Evolutionary conservation across 2,113 vertebrate genomes (phyloP).

Genomic region (Turnix velox): DNA sequence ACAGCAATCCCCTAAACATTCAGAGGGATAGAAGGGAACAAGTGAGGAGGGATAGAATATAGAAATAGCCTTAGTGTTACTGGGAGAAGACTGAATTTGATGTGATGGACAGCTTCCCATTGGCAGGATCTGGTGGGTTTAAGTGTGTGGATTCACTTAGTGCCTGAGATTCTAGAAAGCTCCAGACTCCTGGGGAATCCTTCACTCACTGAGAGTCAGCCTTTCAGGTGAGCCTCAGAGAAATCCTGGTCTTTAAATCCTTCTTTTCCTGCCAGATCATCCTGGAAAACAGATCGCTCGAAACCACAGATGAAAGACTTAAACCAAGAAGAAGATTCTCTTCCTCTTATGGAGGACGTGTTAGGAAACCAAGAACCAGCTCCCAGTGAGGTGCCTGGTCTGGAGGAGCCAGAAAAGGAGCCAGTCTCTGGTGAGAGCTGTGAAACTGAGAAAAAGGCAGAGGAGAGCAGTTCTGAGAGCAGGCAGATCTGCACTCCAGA

Average conservation of each 20-base stretch:
- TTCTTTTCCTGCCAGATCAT: conserved; percentile 72
- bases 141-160: background rate
- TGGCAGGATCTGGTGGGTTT: background rate
- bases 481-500: conserved; percentile 72
- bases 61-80: background rate
- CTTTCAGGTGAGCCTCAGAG: background rate
- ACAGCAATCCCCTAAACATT: background rate
- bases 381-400: conserved; percentile 50
- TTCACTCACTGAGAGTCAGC: background rate
- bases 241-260: background rate
- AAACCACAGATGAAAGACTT: conserved; percentile 76
- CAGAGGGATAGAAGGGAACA: background rate
- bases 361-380: conserved; percentile 63
- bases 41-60: background rate
- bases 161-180: background rate
- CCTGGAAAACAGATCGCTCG: conserved; percentile 92
- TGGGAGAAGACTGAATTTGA: background rate
- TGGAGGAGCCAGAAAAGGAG: conserved; percentile 77
- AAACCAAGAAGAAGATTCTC: conserved; percentile 72
- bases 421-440: conserved; percentile 47
- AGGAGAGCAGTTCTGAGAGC: background rate
- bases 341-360: conserved; percentile 77
- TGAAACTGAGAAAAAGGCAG: conserved; percentile 60
- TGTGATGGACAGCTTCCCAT: accelerated
- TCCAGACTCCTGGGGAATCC: accelerated